Evolutionary conservation across 2,888 invertebrate genomes (phyloP).

Genomic region (Apamea epomidion): DNA sequence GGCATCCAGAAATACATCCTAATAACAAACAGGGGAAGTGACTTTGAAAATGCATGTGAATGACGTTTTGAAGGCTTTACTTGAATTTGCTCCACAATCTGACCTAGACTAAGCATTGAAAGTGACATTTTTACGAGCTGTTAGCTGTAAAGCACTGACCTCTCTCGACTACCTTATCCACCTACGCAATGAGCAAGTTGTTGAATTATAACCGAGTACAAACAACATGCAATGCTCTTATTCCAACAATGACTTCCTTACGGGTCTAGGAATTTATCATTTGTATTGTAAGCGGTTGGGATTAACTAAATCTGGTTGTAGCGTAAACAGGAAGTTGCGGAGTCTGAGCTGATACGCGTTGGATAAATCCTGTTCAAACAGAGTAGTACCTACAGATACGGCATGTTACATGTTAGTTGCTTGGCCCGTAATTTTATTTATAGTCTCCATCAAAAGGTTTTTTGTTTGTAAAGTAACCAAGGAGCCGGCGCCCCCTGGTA

Average conservation of each 20-base stretch:
- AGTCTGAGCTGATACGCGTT: constrained; percentile 35
- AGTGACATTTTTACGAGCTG: constrained; percentile 60
- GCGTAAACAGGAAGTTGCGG: constrained; percentile 53
- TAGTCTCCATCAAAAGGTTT: constrained; percentile 18
- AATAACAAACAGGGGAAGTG: constrained; percentile 33
- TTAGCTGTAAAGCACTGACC: constrained; percentile 58
- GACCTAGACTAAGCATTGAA: constrained; percentile 53
- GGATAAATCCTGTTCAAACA: constrained; percentile 53
- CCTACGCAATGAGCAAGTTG: constrained; percentile 45
- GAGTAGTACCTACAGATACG: constrained; percentile 35
- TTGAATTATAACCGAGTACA: constrained; percentile 43
- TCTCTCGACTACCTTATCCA: constrained; percentile 37
- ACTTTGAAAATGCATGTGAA: constrained; percentile 16
- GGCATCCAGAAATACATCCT: constrained; percentile 37
- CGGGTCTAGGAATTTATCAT: constrained; percentile 55
- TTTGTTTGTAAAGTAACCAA: constrained; percentile 33
- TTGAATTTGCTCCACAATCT: constrained; percentile 16
- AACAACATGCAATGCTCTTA: constrained; percentile 46
- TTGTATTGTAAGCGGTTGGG: constrained; percentile 59
- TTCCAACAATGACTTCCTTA: constrained; percentile 56
- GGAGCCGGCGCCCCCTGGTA: not conserved
- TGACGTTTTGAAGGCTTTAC: constrained; percentile 16
- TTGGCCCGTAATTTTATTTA: constrained; percentile 45
- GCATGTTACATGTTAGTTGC: constrained; percentile 36
- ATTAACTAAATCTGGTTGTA: constrained; percentile 54